Evolutionary conservation across 2,797 vertebrate species (phyloP).

Genomic region (Ataeniobius toweri): DNA sequence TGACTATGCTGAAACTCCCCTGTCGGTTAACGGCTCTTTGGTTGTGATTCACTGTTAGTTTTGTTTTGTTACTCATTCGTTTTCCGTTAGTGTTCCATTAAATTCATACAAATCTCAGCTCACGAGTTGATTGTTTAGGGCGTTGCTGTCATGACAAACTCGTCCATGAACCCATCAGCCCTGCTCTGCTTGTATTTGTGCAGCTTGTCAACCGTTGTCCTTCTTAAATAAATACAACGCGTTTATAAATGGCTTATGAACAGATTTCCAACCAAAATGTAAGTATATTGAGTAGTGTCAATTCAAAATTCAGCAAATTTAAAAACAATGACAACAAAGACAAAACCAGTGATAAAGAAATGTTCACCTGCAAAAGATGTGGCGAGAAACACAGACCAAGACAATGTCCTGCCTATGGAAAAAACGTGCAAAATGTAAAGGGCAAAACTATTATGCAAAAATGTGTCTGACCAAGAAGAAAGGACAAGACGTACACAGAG

Average conservation of each 20-base stretch:
- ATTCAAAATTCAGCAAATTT: too few species aligned
- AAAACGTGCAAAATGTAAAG: too few species aligned
- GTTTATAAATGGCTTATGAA: neutral
- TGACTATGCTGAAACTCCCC: neutral
- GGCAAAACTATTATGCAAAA: too few species aligned
- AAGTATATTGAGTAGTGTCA: too few species aligned
- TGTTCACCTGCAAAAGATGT: too few species aligned
- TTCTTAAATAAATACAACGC: neutral
- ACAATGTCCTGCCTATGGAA: too few species aligned
- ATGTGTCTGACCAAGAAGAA: too few species aligned
- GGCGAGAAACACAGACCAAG: too few species aligned
- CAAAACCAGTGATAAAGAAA: too few species aligned
- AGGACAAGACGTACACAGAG: too few species aligned
- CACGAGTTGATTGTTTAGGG: neutral
- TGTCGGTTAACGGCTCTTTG: too few species aligned
- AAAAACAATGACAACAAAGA: too few species aligned
- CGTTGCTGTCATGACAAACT: neutral
- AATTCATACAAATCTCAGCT: neutral
- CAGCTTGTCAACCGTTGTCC: neutral
- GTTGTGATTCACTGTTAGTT: neutral
- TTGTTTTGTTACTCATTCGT: slow-evolving; percentile 4
- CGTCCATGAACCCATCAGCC: neutral
- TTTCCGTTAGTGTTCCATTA: neutral
- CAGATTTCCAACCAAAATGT: neutral
- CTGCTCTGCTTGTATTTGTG: neutral